Percentiles rank a stretch among this genome's conserved stretches.
Evolutionary conservation across 2,888 invertebrate genomes (phyloP).

Genomic region (Oligia latruncula): DNA sequence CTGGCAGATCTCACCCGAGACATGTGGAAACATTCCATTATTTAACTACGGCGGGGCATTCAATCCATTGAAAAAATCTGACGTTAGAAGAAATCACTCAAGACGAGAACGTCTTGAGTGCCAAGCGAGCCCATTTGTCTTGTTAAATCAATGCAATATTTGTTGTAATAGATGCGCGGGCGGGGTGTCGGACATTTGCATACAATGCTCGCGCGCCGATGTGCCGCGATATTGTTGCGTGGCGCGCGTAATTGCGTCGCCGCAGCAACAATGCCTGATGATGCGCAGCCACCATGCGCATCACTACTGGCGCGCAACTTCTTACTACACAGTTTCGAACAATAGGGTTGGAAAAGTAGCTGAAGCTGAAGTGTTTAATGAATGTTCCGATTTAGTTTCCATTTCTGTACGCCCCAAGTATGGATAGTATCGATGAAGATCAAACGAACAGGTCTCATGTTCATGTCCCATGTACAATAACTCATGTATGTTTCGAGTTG

Average conservation of each 20-base stretch:
- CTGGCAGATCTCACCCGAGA: too few species aligned
- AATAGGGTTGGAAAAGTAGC: neutral
- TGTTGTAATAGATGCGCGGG: conserved; percentile 35
- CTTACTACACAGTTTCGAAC: neutral
- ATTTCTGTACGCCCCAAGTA: too few species aligned
- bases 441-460: neutral
- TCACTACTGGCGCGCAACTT: neutral
- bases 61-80: neutral
- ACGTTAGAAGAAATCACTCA: neutral
- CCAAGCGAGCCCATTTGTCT: conserved; percentile 34
- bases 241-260: conserved; percentile 61
- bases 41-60: neutral
- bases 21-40: neutral
- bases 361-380: neutral
- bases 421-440: neutral
- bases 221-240: conserved; percentile 61
- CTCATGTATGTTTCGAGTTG: neutral
- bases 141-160: conserved; percentile 38
- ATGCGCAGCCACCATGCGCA: conserved; percentile 18
- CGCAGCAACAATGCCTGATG: conserved; percentile 28
- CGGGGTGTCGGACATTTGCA: conserved; percentile 72
- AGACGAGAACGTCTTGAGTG: neutral
- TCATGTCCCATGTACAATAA: neutral
- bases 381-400: too few species aligned
- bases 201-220: conserved; percentile 73